Evolutionary conservation across 2,113 vertebrate species (phyloP), one percentile per base, ranked within the genome.

Genomic region (Calyptommatus sinebrachiatus): DNA sequence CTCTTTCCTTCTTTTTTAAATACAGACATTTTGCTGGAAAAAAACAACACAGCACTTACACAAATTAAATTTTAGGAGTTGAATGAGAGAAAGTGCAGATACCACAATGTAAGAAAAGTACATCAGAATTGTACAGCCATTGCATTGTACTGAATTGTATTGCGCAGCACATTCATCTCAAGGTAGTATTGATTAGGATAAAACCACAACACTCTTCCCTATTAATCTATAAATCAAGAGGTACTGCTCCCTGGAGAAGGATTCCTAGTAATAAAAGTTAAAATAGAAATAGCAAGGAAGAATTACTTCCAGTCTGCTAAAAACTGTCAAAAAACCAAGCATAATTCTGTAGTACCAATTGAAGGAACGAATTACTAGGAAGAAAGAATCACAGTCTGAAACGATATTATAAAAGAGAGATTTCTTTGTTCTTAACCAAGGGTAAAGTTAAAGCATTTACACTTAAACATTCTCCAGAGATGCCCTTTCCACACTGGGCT

Each of bases 101-200:
- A 48, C 8, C 7, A 31, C 2, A 65, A 1, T 0, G 60, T 65
- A 24, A 87, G 57, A 84, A 86, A 20, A 73, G 11, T 78, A 85
- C 21, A 69, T 61, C 57, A 87, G 87, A 92, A 88, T 73, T 88
- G 77, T 68, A 85, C 7, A 83, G 68, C 72, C 91, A 84, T 88
- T 77, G 35, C 31, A 50, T 9, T 50, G 48, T 50, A 50, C 48
- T 11, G 48, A 50, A 57, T 57, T 57, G 53, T 60, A 86, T 74
- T 76, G 76, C 60, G 18, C 87, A 82, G 83, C 41, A 41, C 35
- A 41, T 41, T 41, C 35, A 83, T 75, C 73, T 86, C 26, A 84
- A 80, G 31, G 81, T 85, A 24, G 63, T 88, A 45, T 77, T 78
- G 26, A 62, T 74, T 88, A 72, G 53, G 60, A 76, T 70, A 80